Conservation (phyloP, 2,888 invertebrate species). For the Girardia tigrina region DNA sequence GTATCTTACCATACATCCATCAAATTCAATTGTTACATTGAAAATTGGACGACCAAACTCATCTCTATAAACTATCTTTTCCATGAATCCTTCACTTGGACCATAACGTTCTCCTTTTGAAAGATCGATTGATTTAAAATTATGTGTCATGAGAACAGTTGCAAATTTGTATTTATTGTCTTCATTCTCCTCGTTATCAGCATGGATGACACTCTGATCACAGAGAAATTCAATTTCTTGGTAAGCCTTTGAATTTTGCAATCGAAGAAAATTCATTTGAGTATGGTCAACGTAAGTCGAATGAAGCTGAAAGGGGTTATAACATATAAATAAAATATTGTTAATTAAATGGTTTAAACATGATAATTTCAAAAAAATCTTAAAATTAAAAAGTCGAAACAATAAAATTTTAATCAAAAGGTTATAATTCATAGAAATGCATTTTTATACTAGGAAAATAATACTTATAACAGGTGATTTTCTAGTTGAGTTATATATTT, state of each 20-base stretch:
- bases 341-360: too few relatives aligned
- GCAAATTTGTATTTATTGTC: constrained; percentile 12
- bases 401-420: too few relatives aligned
- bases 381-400: too few relatives aligned
- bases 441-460: too few relatives aligned
- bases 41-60: not conserved
- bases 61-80: constrained; percentile 10
- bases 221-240: constrained; percentile 32
- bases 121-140: constrained; percentile 25
- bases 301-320: not conserved
- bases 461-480: too few relatives aligned
- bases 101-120: constrained; percentile 23
- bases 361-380: too few relatives aligned
- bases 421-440: too few relatives aligned
- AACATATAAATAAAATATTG: not conserved
- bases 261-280: constrained; percentile 33
- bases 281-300: constrained; percentile 4
- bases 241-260: constrained; percentile 28
- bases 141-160: constrained; percentile 28
- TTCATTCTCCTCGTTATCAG: not conserved
- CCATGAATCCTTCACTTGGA: constrained; percentile 21
- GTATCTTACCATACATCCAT: constrained; percentile 31
- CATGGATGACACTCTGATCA: constrained; percentile 29
- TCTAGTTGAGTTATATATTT: too few relatives aligned
- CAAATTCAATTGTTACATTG: constrained; percentile 32